Percentiles rank a stretch among this genome's conserved stretches.
phyloP scores from a whole-genome alignment of 2,113 vertebrate species.

The Shinisaurus crocodilurus region DNA sequence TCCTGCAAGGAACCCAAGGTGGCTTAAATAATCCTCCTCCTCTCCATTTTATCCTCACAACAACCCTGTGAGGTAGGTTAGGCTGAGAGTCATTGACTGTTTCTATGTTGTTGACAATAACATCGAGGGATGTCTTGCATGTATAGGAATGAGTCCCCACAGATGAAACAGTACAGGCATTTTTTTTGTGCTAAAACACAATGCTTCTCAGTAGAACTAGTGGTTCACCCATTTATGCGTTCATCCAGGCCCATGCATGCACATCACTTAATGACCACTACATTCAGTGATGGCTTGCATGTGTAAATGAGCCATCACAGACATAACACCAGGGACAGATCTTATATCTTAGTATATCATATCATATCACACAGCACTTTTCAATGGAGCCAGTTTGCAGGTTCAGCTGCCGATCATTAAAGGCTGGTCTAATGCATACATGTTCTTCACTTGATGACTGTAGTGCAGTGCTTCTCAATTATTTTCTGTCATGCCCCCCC shows the following conservation, averaged over 20 bases:
- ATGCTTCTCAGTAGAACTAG: neutral
- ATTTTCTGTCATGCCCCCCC: no score
- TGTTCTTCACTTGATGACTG: neutral
- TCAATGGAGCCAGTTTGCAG: neutral
- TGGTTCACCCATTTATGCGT: neutral
- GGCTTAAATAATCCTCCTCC: no score
- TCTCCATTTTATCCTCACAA: no score
- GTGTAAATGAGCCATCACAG: neutral
- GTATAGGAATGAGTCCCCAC: neutral
- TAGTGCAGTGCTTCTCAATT: no score
- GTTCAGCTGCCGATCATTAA: neutral
- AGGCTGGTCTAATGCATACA: neutral
- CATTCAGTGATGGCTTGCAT: neutral
- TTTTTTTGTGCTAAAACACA: neutral
- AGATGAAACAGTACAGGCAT: neutral
- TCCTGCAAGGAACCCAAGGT: no score
- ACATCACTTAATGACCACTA: neutral
- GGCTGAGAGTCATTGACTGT: no score
- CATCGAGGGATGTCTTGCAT: neutral
- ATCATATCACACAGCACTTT: neutral
- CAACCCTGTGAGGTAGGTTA: no score
- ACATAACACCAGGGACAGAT: neutral
- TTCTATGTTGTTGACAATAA: neutral
- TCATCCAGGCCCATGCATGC: neutral
- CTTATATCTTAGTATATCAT: no score